Conservation (phyloP, 2,888 invertebrate species). For the Pediacus dermestoides region DNA sequence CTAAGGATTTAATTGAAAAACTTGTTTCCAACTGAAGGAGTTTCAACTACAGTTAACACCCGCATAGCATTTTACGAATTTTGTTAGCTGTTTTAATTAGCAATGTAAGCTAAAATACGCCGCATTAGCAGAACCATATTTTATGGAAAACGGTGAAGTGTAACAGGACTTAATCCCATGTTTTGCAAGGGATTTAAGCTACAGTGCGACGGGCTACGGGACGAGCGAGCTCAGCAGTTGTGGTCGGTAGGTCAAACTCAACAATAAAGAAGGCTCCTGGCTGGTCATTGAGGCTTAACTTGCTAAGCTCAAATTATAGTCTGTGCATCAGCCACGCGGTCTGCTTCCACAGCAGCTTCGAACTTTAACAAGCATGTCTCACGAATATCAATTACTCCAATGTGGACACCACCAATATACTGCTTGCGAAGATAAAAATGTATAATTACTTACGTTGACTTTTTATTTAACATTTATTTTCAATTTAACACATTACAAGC, state of each 20-base stretch:
- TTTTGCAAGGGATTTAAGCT: constrained; percentile 35
- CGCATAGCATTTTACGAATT: too few species aligned
- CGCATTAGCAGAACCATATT: constrained; percentile 1
- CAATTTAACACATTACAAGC: too few species aligned
- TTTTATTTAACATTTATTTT: too few species aligned
- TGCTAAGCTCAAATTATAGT: constrained; percentile 45
- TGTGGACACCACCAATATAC: too few species aligned
- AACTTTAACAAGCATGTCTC: constrained; percentile 37
- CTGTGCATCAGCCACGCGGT: constrained; percentile 26
- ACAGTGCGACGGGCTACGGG: constrained; percentile 23
- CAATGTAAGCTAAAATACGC: neutral
- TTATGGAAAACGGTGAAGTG: constrained; percentile 4
- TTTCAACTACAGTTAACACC: too few species aligned
- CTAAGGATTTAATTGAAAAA: too few species aligned
- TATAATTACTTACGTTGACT: too few species aligned
- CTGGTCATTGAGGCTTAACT: constrained; percentile 40
- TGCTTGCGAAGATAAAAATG: too few species aligned
- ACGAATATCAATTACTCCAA: constrained; percentile 40
- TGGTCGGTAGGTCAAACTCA: constrained; percentile 41
- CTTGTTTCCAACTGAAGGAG: too few species aligned
- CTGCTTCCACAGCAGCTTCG: constrained; percentile 27
- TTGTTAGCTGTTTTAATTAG: too few species aligned
- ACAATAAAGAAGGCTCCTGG: constrained; percentile 43
- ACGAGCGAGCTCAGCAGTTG: constrained; percentile 40
- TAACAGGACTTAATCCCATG: constrained; percentile 29